Evolutionary conservation across 37 sponge, comb jelly and placozoan genomes (phyloP).

Genomic region (Tethya wilhelma): DNA sequence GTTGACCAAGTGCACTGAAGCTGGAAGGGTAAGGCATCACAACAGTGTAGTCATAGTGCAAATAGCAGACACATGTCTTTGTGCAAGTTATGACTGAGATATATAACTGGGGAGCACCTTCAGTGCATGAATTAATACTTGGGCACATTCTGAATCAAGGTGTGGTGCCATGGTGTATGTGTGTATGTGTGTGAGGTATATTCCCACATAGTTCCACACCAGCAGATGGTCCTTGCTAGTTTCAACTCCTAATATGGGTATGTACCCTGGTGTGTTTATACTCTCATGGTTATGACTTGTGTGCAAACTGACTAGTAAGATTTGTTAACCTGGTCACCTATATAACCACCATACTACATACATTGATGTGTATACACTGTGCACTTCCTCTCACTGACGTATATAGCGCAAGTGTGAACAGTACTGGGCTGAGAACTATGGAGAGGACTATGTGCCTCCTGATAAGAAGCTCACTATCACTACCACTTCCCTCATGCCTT

Average conservation of each 20-base stretch:
- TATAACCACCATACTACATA: no score
- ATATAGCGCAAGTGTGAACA: slow-evolving; percentile 86
- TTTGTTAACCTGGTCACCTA: no score
- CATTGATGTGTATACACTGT: background rate
- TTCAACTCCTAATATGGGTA: no score
- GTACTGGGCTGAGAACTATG: slow-evolving; percentile 89
- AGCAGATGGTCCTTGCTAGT: no score
- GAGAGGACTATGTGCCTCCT: slow-evolving; percentile 32
- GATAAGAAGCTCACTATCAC: slow-evolving; percentile 50
- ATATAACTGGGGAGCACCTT: background rate
- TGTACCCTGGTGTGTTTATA: no score
- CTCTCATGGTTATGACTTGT: no score
- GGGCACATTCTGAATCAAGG: background rate
- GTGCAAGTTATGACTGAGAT: no score
- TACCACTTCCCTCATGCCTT: slow-evolving; percentile 43
- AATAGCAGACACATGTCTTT: no score
- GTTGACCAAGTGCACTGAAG: slow-evolving; percentile 64
- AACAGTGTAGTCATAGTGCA: no score
- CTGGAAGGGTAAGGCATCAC: slow-evolving; percentile 65
- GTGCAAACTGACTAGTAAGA: no score
- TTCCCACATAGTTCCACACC: no score
- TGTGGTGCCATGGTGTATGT: background rate
- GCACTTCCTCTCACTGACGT: background rate
- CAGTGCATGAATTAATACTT: background rate
- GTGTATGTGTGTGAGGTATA: background rate